Percentiles rank a stretch among this genome's conserved stretches.
phyloP scores from a whole-genome alignment of 2,797 vertebrate genomes.

The Kryptopterus vitreolus region DNA sequence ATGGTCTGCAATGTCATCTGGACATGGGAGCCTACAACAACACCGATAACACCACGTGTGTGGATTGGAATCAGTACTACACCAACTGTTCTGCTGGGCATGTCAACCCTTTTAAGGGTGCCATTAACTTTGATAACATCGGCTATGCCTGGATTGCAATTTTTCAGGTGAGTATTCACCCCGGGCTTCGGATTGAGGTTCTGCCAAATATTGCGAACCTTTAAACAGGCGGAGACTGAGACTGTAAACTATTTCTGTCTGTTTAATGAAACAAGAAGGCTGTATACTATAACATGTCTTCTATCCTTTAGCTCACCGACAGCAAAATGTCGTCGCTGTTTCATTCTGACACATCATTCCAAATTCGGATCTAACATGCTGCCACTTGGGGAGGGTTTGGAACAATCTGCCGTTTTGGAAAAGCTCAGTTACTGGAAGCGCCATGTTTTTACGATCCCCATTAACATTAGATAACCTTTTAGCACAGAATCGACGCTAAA shows the following conservation, averaged over 20 bases:
- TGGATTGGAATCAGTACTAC: constrained; percentile 98
- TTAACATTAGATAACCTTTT: constrained; percentile 20
- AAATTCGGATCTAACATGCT: neutral
- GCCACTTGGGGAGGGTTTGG: neutral
- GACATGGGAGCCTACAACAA: constrained; percentile 87
- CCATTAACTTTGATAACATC: constrained; percentile 99
- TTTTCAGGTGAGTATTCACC: constrained; percentile 82
- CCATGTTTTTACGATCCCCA: constrained; percentile 5
- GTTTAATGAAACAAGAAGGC: neutral
- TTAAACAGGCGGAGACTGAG: neutral
- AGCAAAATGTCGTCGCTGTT: neutral
- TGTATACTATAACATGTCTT: neutral
- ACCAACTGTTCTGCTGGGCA: constrained; percentile 89
- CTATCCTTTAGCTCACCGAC: constrained; percentile 1
- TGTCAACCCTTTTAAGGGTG: constrained; percentile 94
- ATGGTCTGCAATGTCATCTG: constrained; percentile 84
- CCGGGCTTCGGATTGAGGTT: neutral
- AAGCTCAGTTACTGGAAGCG: constrained; percentile 12
- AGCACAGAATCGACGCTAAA: constrained; percentile 32
- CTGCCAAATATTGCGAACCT: neutral
- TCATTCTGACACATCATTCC: neutral
- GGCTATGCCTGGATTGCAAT: constrained; percentile 98
- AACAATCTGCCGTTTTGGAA: constrained; percentile 24
- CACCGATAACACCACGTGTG: constrained; percentile 93
- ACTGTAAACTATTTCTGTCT: neutral